Evolutionary conservation across 2,888 invertebrate genomes (phyloP), one percentile per base, ranked within the genome.

Genomic region (Digitonthophagus gazella): DNA sequence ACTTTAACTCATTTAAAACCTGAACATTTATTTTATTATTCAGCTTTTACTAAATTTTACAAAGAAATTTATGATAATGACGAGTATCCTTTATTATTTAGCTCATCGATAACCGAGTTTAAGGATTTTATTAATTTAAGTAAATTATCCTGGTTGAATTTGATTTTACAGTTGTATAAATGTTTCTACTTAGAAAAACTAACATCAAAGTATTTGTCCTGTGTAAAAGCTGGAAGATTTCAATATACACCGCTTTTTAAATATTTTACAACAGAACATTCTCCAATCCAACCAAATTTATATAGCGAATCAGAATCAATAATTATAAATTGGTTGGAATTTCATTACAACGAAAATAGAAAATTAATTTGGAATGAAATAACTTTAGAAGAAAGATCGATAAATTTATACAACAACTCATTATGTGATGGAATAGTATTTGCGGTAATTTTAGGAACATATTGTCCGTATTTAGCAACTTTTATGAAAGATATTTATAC

Each of bases 101-200:
- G 16, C 3, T 16, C 58, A 14, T 18, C 14, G n/a, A n/a, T 65
- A 57, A 3, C 19, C 8, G 19, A 28, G 1, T 14, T n/a, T 61
- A 64, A 72, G 0, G 69, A 69, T 2, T 82, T 80, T 69, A 67
- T 75, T 54, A 71, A 74, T 0, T 75, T 80, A 3, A 80, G 80
- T 63, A 83, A 80, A 68, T 83, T 84, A 73, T 83, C 84, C 71
- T 90, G 90, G 90, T 74, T 89, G 15, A 89, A 90, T 76, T 80
- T 90, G 44, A 82, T 89, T 74, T 78, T 89, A 67, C 89, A 89
- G 79, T 86, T 85, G 57, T 89, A 87, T 75, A 89, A 88, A 80
- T 84, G 85, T 16, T 85, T 88, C 58, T 79, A 87, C 3, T 64
- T 65, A 11, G 65, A 65, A 15, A 66, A 71, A 57, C 22, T 71